Base-by-base conservation (phyloP, 2,797 vertebrate genomes). In the Ficedula albicollis region DNA sequence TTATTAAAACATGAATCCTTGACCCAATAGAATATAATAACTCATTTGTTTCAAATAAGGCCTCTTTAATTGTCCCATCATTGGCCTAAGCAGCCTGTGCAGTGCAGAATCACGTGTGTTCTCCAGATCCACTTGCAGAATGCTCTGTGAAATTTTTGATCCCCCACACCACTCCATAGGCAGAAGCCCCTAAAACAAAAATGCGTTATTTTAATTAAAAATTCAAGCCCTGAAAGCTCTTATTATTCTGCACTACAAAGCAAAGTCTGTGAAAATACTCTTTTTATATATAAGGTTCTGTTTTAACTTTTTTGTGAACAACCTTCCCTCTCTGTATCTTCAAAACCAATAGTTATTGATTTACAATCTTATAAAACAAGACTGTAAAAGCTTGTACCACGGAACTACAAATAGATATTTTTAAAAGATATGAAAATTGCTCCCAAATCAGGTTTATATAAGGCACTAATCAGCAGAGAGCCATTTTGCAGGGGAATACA, bases 1-100 rank as follows among this genome's bases (percentile, higher is more conserved):
- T 87, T 97, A 93, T 94, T 96, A 91, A 96, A 94, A 95, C 87
- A 86, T 29, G 89, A 66, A 86, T 93, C 91, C 82, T 87, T 95
- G 92, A 94, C 89, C 89, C 80, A 84, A 60, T 26, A 84, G 84
- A 82, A 72, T 70, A 80, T 88, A 93, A 84, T 38, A 95, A 93
- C 73, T 87, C 91, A 86, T 91, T 97, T 92, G 78, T 94, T 96
- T 93, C 73, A 90, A 85, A 76, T 92, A 70, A 91, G 80, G 84
- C 79, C 66, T 70, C 85, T 90, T 79, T 92, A 94, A 90, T 96
- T 90, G 66, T 90, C 91, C 76, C 63, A 74, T 76, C 59, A 6
- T 19, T 76, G 82, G 60, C 72, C 78, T 48, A 4, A 81, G 66
- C 36, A 49, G 41, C 12, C 77, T 0, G 0, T 19, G 74, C 46